These are phyloP conservation scores for Poicephalus meyeri DNA, from an alignment of 2,113 vertebrate genomes.

Conservation along the genomic window DNA sequence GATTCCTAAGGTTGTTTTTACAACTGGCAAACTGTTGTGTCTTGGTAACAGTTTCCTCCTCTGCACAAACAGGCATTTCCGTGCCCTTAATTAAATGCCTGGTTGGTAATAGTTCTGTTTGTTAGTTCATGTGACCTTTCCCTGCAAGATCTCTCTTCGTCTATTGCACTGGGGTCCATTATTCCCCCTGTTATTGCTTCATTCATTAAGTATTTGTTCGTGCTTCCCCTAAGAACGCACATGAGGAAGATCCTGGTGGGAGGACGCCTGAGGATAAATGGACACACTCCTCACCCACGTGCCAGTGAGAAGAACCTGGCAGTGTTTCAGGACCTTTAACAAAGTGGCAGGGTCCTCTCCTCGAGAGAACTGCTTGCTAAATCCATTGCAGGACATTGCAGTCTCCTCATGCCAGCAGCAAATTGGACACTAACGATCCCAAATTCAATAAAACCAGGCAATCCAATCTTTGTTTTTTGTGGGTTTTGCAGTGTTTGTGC, in stretches of 20 bases:
- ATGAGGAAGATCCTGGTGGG: not conserved
- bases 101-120: not conserved
- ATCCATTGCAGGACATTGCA: not conserved
- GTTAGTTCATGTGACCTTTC: not conserved
- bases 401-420: not conserved
- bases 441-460: not conserved
- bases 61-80: not conserved
- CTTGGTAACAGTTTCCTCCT: not conserved
- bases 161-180: not conserved
- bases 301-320: not conserved
- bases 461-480: not conserved
- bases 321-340: not conserved
- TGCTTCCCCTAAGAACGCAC: not conserved
- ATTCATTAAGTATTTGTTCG: not conserved
- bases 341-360: not conserved
- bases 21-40: not conserved
- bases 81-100: not conserved
- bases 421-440: not conserved
- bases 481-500: not conserved
- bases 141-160: not conserved
- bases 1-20: not conserved
- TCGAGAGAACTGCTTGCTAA: not conserved
- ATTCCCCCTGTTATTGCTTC: not conserved
- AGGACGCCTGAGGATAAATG: not conserved
- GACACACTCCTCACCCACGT: not conserved